Evolutionary conservation across 2,888 invertebrate genomes (phyloP).

Genomic region (Epiblema foenella): DNA sequence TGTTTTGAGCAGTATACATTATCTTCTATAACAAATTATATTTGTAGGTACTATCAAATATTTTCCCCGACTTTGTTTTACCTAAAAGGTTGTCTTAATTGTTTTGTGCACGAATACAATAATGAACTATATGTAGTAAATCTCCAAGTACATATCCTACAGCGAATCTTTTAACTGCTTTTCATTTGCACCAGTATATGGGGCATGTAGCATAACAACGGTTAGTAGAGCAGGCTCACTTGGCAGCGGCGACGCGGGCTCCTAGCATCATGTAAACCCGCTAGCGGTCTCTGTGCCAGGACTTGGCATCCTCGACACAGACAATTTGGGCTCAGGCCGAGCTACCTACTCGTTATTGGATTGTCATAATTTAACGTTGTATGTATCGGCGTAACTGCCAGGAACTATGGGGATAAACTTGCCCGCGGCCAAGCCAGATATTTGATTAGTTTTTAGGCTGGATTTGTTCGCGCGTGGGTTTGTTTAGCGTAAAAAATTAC

Average conservation of each 20-base stretch:
- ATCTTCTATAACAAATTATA: too few species aligned
- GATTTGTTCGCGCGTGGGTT: neutral
- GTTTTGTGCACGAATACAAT: too few species aligned
- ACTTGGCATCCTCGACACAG: slow-evolving; percentile 77
- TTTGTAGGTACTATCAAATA: too few species aligned
- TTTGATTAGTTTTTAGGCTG: slow-evolving; percentile 54
- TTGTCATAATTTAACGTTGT: slow-evolving; percentile 81
- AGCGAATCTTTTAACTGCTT: slow-evolving; percentile 15
- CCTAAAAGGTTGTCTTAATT: too few species aligned
- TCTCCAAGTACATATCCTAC: neutral
- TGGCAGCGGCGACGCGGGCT: slow-evolving; percentile 45
- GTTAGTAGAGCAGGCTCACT: slow-evolving; percentile 42
- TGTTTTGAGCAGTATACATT: too few species aligned
- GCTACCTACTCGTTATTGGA: slow-evolving; percentile 79
- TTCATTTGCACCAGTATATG: slow-evolving; percentile 23
- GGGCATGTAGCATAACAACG: slow-evolving; percentile 25
- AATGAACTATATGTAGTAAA: too few species aligned
- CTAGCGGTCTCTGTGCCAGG: slow-evolving; percentile 52
- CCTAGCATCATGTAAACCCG: slow-evolving; percentile 50
- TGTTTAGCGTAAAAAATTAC: neutral
- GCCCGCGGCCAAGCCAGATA: slow-evolving; percentile 59
- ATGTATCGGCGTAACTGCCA: slow-evolving; percentile 71
- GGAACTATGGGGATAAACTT: slow-evolving; percentile 63
- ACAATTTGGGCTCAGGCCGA: slow-evolving; percentile 78
- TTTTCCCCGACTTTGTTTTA: too few species aligned